Conservation (phyloP, 2,888 invertebrate species). For the Drosophila helvetica region DNA sequence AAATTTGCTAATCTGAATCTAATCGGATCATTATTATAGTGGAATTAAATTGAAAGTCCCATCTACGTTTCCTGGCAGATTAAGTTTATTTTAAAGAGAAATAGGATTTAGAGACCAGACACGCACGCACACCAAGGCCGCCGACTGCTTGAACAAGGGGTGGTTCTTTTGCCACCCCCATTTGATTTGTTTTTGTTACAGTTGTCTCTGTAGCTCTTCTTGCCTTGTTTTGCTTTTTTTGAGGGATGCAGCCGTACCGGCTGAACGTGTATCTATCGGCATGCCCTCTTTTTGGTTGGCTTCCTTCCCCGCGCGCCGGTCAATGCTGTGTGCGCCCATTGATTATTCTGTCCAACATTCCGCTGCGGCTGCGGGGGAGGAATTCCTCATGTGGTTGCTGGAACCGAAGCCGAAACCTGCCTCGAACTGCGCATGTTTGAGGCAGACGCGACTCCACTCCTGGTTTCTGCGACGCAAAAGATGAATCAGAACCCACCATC, state of each 20-base stretch:
- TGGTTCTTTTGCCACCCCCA: constrained; percentile 34
- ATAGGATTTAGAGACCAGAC: constrained; percentile 1
- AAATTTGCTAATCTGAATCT: background rate
- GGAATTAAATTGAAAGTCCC: background rate
- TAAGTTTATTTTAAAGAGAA: background rate
- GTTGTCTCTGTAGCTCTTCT: constrained; percentile 4
- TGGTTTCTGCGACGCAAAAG: constrained; percentile 54
- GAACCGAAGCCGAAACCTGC: background rate
- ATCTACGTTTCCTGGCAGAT: background rate
- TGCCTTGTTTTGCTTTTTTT: constrained; percentile 51
- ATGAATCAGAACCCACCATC: constrained; percentile 47
- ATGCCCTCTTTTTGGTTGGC: constrained; percentile 75
- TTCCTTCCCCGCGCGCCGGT: constrained; percentile 59
- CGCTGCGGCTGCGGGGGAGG: constrained; percentile 63
- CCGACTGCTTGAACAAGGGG: background rate
- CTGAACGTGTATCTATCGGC: constrained; percentile 69
- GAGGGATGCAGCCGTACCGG: constrained; percentile 44
- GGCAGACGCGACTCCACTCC: constrained; percentile 18
- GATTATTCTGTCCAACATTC: constrained; percentile 63
- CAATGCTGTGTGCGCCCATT: constrained; percentile 50
- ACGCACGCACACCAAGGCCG: constrained; percentile 33
- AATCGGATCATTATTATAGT: background rate
- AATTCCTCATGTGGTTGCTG: constrained; percentile 59
- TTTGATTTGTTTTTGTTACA: constrained; percentile 26
- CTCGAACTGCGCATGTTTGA: constrained; percentile 62